phyloP scores from a whole-genome alignment of 2,113 vertebrate species.

The Seriola rivoliana region DNA sequence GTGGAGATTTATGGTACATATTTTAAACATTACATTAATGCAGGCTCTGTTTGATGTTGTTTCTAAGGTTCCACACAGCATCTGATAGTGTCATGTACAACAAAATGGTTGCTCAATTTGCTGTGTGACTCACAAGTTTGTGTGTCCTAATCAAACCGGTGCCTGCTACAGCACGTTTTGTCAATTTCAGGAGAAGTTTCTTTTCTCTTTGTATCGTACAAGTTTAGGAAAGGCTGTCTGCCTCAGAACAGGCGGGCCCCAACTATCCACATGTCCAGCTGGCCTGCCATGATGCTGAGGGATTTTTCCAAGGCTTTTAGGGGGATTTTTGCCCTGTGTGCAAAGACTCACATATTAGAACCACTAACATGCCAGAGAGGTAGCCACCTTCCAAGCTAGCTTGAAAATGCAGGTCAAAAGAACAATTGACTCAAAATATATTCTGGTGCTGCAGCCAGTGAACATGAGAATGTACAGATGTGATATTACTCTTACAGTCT shows the following conservation, averaged over 20 bases:
- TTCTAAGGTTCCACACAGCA: neutral
- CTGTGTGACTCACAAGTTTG: neutral
- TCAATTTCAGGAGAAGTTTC: constrained; percentile 8
- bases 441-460: neutral
- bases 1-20: neutral
- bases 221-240: constrained; percentile 49
- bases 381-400: constrained; percentile 43
- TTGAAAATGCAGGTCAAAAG: constrained; percentile 33
- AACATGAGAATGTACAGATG: neutral
- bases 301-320: constrained; percentile 73
- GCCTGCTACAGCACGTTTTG: neutral
- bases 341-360: constrained; percentile 56
- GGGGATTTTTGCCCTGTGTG: constrained; percentile 69
- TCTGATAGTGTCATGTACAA: neutral
- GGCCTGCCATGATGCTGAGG: constrained; percentile 58
- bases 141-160: neutral
- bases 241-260: constrained; percentile 60
- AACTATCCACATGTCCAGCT: constrained; percentile 63
- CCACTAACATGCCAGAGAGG: constrained; percentile 55
- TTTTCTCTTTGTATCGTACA: constrained; percentile 27
- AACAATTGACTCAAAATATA: constrained; percentile 4
- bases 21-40: neutral
- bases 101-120: neutral
- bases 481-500: neutral
- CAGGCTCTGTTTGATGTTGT: neutral